Conservation (phyloP, 2,888 invertebrate species). For the Nudaria mundana region DNA sequence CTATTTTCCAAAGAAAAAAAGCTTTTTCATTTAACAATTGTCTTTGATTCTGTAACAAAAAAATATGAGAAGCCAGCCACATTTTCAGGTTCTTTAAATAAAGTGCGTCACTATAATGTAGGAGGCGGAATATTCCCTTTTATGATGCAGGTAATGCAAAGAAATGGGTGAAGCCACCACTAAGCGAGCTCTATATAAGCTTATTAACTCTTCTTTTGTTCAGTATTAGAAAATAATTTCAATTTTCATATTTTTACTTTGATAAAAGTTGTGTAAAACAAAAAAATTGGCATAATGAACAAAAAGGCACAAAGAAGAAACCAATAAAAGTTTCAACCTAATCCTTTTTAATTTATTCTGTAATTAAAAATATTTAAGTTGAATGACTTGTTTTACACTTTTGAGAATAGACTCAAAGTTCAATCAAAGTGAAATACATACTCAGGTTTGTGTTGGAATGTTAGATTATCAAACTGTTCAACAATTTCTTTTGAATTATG, state of each 20-base stretch:
- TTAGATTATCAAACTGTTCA: conserved; percentile 1
- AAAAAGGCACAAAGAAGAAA: conserved; percentile 6
- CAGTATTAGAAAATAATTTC: conserved; percentile 39
- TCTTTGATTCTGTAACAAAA: conserved; percentile 47
- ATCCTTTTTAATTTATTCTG: conserved; percentile 7
- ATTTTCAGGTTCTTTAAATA: conserved; percentile 43
- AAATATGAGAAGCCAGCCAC: conserved; percentile 39
- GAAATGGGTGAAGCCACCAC: conserved; percentile 59
- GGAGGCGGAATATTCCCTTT: conserved; percentile 48
- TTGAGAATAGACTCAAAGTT: neutral
- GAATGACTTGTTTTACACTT: neutral
- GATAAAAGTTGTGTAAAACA: conserved; percentile 34
- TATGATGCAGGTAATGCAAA: conserved; percentile 67
- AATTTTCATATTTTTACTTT: conserved; percentile 25
- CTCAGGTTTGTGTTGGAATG: too few species aligned
- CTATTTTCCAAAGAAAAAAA: conserved; percentile 20
- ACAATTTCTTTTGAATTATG: neutral
- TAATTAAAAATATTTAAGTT: conserved; percentile 5
- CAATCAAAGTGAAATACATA: conserved; percentile 3
- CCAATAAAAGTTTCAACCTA: conserved; percentile 10
- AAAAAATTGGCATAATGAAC: conserved; percentile 12
- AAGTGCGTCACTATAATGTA: conserved; percentile 51
- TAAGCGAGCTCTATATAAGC: conserved; percentile 57
- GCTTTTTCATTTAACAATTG: conserved; percentile 40
- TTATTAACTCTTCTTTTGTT: conserved; percentile 60